A percentile compares a stretch with the other conserved stretches of the same genome.
Evolutionary conservation across 2,797 vertebrate species (phyloP).

Genomic region (Mormyrops attenuatus): DNA sequence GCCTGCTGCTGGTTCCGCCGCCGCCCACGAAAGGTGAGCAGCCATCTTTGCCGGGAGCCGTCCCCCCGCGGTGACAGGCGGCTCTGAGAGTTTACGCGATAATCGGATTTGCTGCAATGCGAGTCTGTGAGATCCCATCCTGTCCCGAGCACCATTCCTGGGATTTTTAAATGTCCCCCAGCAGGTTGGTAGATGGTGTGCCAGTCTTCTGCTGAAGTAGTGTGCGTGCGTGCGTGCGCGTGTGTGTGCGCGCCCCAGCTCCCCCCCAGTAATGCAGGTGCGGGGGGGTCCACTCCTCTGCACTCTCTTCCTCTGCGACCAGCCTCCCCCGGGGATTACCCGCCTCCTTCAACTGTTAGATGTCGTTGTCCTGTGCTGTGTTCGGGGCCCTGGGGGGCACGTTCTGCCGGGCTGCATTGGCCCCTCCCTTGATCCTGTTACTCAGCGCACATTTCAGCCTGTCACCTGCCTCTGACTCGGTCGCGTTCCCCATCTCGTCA

Average conservation of each 20-base stretch:
- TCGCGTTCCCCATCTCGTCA: neutral
- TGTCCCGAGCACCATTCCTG: neutral
- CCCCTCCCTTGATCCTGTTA: neutral
- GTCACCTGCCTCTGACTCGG: neutral
- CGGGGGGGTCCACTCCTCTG: too few relatives aligned
- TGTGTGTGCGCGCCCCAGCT: neutral
- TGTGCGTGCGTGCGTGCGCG: neutral
- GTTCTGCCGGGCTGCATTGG: neutral
- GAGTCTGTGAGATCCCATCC: neutral
- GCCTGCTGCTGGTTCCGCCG: neutral
- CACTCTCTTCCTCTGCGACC: neutral
- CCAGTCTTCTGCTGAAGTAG: neutral
- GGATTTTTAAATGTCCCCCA: neutral
- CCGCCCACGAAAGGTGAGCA: conserved; percentile 24
- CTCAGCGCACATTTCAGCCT: neutral
- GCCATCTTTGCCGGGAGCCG: conserved; percentile 25
- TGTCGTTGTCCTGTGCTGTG: neutral
- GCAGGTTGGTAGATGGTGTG: neutral
- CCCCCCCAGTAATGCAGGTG: neutral
- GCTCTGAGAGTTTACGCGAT: conserved; percentile 32
- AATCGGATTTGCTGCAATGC: neutral
- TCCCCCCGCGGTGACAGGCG: neutral
- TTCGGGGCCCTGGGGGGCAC: neutral
- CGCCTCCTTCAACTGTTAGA: neutral
- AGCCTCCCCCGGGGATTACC: neutral